Base-by-base conservation (phyloP, 2,888 invertebrate species). In the Conistra vaccinii region DNA sequence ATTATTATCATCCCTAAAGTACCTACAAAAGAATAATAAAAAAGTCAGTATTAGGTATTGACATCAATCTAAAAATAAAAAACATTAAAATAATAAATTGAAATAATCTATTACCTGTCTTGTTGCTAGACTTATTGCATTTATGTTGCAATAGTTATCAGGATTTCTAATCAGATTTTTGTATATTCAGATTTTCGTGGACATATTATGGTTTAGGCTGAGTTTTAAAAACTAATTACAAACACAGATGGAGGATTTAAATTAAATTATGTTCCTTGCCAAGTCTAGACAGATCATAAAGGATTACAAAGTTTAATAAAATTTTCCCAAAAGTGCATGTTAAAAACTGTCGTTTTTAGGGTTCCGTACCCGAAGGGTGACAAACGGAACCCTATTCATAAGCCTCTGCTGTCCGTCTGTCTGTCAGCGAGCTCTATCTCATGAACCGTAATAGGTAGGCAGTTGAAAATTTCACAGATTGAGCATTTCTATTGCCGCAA, bases 201-300 rank as follows among this genome's bases (percentile, higher is more conserved):
- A 35, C 10, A 14, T n/a, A 73, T 58, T n/a, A 73, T 58, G 3
- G 20, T 29, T 39, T 60, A 48, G 39, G 2, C 32, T 23, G 55
- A 45, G 10, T 51, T 65, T 32, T 20, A 6, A 29, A 58, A 39
- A 42, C 2, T 29, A 17, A n/a, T 53, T 29, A 20, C 26, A 17
- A 20, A 70, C 20, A 23, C 35, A 45, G 4, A n/a, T 51, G 7
- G 10, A 48, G 14, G 29, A 45, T 20, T 45, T 48, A 58, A 48
- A 39, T 51, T 9, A 60, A 48, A 48, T 58, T 35, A 23, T 48
- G 3, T 48, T 29, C 23, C 6, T 14, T 26, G 23, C 32, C 10
- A 48, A 48, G 48, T 51, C 45, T 48, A 73, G 39, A 73, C 39
- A n/a, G 20, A 55, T 73, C 26, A 45, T 61, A 53, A 42, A 32